Evolutionary conservation across 2,888 invertebrate species (phyloP), one percentile per base, ranked within the genome.

Genomic region (Morpho deidamia): DNA sequence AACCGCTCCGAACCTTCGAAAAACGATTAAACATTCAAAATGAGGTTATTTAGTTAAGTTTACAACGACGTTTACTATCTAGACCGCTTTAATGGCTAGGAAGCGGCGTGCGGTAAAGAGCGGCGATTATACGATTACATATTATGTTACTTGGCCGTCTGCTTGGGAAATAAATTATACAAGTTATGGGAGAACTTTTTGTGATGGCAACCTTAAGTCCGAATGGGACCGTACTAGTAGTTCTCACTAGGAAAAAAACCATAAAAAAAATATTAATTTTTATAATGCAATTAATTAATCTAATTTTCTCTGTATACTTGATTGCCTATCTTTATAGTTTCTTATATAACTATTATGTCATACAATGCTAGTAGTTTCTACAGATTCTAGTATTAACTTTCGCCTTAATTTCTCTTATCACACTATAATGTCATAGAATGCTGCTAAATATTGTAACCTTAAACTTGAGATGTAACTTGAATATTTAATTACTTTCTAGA

Each of bases 1-100:
- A 60, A 53, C 58, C 55, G 45, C 60, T 56, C 52, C 58, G 66
- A 56, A 62, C 67, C 70, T 73, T 74, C 69, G 71, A 62, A 75
- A 73, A 74, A 65, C 78, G 74, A 79, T 81, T 81, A 80, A 75
- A 70, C 72, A 74, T 77, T 75, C 66, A 77, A 76, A 80, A 74
- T 71, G 69, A 71, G 80, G 71, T 72, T 78, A 80, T 84, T 82
- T 72, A 74, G 81, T 77, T 72, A 74, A 77, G 78, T 85, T 85
- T 86, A 86, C 78, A 70, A 55, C 67, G 86, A 85, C 83, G 72
- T 84, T 86, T 83, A 86, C 72, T 80, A 78, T 80, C 83, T 83
- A 83, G 83, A 77, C 81, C 75, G 68, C 70, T 79, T 78, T 83
- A 78, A 83, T 78, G 61, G 77, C 71, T 78, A 84, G 81, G 81